Conservation (phyloP, 2,888 invertebrate species). For the Rhagophthalmus giganteus region DNA sequence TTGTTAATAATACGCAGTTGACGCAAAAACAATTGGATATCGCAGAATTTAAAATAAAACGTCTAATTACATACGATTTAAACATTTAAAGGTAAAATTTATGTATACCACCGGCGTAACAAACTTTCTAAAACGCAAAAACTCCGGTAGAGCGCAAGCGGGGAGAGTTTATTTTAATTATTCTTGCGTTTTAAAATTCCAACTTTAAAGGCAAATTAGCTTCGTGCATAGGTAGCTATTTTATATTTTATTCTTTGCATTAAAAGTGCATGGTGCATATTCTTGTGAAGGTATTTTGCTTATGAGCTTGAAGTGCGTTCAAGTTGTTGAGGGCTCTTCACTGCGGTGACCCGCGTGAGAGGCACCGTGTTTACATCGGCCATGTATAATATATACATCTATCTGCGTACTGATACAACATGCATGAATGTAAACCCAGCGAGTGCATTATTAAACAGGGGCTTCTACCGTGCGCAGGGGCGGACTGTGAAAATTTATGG, state of each 20-base stretch:
- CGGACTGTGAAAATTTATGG: slow-evolving; percentile 43
- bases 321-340: slow-evolving; percentile 40
- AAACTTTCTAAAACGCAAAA: slow-evolving; percentile 13
- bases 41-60: slow-evolving; percentile 9
- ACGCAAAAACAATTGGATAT: no score
- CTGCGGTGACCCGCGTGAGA: slow-evolving; percentile 41
- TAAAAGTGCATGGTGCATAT: slow-evolving; percentile 26
- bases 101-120: slow-evolving; percentile 8
- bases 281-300: slow-evolving; percentile 40
- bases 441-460: slow-evolving; percentile 50
- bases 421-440: slow-evolving; percentile 49
- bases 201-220: slow-evolving; percentile 24
- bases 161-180: slow-evolving; percentile 26
- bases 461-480: slow-evolving; percentile 36
- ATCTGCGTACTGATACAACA: slow-evolving; percentile 53
- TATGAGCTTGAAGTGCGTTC: slow-evolving; percentile 44
- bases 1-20: no score
- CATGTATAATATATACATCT: slow-evolving; percentile 53
- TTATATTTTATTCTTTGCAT: slow-evolving; percentile 31
- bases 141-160: slow-evolving; percentile 5
- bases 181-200: slow-evolving; percentile 18
- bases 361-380: slow-evolving; percentile 47
- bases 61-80: slow-evolving; percentile 6
- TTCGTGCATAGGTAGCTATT: slow-evolving; percentile 26
- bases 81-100: slow-evolving; percentile 11